Conservation (phyloP, 1,140 invertebrate species). For the Pteromalus puparum region DNA sequence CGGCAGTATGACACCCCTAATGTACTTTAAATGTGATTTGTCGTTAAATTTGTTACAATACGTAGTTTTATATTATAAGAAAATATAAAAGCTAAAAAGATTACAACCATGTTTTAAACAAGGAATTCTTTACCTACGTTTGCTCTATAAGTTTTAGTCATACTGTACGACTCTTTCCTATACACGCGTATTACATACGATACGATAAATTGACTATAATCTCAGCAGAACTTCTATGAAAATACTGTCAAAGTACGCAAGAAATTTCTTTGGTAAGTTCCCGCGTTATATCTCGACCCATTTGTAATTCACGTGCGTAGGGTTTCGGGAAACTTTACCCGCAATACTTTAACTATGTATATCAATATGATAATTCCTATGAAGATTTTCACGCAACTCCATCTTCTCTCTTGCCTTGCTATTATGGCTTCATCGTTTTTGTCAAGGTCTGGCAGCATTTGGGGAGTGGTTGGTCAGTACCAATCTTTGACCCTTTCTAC, state of each 20-base stretch:
- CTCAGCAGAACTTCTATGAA: not conserved
- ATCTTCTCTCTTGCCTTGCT: not conserved
- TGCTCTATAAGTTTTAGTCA: no score
- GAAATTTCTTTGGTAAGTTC: not conserved
- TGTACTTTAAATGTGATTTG: no score
- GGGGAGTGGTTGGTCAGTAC: constrained; percentile 72
- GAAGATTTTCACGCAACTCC: not conserved
- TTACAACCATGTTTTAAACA: no score
- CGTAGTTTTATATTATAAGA: no score
- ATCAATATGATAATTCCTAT: not conserved
- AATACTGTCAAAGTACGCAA: not conserved
- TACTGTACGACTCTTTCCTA: not conserved
- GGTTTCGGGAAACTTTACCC: no score
- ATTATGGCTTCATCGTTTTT: not conserved
- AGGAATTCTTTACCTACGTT: no score
- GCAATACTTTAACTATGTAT: not conserved
- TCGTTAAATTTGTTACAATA: no score
- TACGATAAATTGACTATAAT: not conserved
- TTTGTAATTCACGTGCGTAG: no score
- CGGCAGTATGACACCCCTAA: not conserved
- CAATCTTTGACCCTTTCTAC: constrained; percentile 82
- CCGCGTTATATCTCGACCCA: no score
- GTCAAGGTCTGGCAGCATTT: not conserved
- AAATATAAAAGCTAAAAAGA: no score
- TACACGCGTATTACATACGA: not conserved